Base-by-base conservation (phyloP, 2,113 vertebrate species). In the Sceloporus tristichus region DNA sequence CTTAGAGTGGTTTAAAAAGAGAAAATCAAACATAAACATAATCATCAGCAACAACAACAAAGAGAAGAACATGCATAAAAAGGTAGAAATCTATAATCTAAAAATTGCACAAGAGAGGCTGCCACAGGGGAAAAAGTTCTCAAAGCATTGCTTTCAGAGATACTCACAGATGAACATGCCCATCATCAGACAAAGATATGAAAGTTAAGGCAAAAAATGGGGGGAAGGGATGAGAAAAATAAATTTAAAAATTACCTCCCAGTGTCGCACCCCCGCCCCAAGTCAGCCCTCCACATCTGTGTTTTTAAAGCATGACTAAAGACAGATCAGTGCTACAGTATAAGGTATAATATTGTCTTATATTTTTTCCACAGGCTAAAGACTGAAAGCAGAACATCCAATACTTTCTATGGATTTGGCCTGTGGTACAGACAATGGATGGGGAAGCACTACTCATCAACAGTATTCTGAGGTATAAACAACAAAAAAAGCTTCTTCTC, bases 261-360 rank as follows among this genome's bases (percentile, higher is more conserved):
- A 54, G 11, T 29, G 9, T 56, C n/a, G 53, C 27, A n/a, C 2
- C 7, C 78, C 56, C 8, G 29, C 16, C 7, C n/a, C 29, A 14
- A 62, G 27, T n/a, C 78, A 79, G 29, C 14, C 7, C 53, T 81
- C 65, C 59, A 40, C 4, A 42, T 66, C 56, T 42, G 21, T 42
- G 40, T 66, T 70, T 83, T 83, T 70, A 53, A 83, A 83, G 53
- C 27, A n/a, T 10, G 16, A 48, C 65, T n/a, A 83, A 71, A 83
- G 42, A 70, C 53, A 25, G 40, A 53, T 70, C 27, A 83, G n/a
- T 18, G 27, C 65, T n/a, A 34, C 34, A 34, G 34, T 34, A 40
- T 76, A 70, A 53, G 25, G 66, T 83, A 40, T 83, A 53, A 70
- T 53, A 70, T 16, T 40, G 70, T 70, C 65, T 40, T 40, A 19